Evolutionary conservation across 92 coral and sea anemone genomes (phyloP).

Genomic region (Heteractis magnifica): DNA sequence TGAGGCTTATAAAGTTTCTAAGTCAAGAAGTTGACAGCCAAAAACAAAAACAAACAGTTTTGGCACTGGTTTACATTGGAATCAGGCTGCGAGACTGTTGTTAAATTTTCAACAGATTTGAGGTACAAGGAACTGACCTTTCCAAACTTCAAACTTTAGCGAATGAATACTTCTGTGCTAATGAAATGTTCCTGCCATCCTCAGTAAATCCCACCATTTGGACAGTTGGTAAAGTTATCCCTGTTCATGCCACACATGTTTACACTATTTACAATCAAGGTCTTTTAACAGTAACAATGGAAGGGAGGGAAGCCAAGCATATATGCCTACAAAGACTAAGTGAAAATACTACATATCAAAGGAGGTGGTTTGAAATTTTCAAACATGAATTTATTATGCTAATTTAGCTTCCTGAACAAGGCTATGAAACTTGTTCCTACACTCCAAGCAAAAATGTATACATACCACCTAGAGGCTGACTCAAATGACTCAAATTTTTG

Average conservation of each 20-base stretch:
- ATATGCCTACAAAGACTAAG: constrained; percentile 56
- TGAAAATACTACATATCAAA: constrained; percentile 54
- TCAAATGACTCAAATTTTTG: constrained; percentile 50
- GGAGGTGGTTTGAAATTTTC: constrained; percentile 62
- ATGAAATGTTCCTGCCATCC: constrained; percentile 49
- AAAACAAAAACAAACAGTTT: constrained; percentile 58
- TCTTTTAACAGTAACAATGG: constrained; percentile 63
- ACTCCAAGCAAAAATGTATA: constrained; percentile 48
- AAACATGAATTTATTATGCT: constrained; percentile 76
- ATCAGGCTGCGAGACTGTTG: constrained; percentile 58
- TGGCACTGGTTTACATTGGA: constrained; percentile 49
- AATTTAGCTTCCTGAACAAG: constrained; percentile 74
- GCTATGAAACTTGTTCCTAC: constrained; percentile 50
- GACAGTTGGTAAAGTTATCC: constrained; percentile 63
- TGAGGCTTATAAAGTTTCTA: constrained; percentile 38
- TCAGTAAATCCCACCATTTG: constrained; percentile 62
- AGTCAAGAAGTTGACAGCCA: constrained; percentile 49
- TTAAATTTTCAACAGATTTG: constrained; percentile 52
- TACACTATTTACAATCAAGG: constrained; percentile 53
- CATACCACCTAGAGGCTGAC: no score
- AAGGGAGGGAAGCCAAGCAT: constrained; percentile 72
- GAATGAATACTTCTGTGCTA: constrained; percentile 47
- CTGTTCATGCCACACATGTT: constrained; percentile 54
- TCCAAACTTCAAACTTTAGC: constrained; percentile 30
- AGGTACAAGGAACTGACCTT: constrained; percentile 35